phyloP scores from a whole-genome alignment of 1,140 invertebrate species.

The Armadillidium nasatum region DNA sequence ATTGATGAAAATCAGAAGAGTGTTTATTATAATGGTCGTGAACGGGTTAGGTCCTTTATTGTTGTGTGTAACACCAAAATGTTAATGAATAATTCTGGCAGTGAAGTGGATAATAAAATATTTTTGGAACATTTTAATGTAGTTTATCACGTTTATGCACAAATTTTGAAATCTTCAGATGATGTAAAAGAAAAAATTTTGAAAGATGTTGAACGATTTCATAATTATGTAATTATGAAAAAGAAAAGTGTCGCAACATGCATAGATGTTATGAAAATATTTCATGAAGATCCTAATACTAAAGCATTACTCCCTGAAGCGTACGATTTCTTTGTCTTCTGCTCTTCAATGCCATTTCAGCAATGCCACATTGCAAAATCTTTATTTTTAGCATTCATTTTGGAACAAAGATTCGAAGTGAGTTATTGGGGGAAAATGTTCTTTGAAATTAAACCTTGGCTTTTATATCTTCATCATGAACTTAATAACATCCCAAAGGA shows the following conservation, averaged over 20 bases:
- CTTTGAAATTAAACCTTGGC: neutral
- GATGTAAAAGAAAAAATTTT: neutral
- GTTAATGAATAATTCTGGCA: neutral
- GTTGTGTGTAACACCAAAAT: neutral
- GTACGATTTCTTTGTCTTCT: neutral
- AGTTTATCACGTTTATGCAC: neutral
- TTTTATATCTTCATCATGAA: neutral
- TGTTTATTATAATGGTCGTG: neutral
- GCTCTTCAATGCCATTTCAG: neutral
- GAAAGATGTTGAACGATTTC: neutral
- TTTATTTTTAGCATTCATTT: neutral
- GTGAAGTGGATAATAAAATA: neutral
- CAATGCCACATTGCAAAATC: neutral
- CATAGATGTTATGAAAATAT: neutral
- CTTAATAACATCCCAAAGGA: neutral
- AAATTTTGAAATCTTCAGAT: neutral
- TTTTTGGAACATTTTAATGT: neutral
- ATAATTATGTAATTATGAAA: neutral
- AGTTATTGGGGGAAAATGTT: neutral
- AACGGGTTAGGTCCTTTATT: neutral
- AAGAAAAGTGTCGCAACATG: neutral
- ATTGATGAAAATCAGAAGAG: slow-evolving; percentile 6
- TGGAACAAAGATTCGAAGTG: neutral
- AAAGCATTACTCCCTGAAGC: neutral
- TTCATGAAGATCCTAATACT: neutral